phyloP scores from a whole-genome alignment of 2,113 vertebrate genomes.

The Psilopsiagon aymara region DNA sequence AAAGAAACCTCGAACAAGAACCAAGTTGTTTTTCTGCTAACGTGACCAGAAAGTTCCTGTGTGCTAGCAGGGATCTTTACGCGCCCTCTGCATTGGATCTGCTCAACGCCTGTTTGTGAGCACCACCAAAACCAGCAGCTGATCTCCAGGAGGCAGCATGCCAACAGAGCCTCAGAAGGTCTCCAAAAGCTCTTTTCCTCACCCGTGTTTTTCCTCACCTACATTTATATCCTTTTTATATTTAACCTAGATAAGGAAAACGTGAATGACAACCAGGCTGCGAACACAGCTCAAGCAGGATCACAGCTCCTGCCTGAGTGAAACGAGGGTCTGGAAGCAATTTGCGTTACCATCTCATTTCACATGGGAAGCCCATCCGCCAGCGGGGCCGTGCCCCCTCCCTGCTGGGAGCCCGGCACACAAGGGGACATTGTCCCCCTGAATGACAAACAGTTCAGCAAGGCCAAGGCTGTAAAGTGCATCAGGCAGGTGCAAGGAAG shows the following conservation, averaged over 20 bases:
- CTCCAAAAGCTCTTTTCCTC: background rate
- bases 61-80: background rate
- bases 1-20: background rate
- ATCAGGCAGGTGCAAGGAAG: slow-evolving; percentile 62
- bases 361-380: slow-evolving; percentile 21
- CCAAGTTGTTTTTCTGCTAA: background rate
- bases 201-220: background rate
- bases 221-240: background rate
- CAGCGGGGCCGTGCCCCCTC: background rate
- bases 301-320: background rate
- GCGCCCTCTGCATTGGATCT: background rate
- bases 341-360: slow-evolving; percentile 27
- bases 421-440: slow-evolving; percentile 53
- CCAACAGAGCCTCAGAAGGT: fast-evolving
- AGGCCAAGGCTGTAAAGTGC: slow-evolving; percentile 12
- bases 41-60: background rate
- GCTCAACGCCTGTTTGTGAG: background rate
- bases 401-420: background rate
- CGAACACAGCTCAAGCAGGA: background rate
- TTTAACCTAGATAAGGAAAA: slow-evolving; percentile 33
- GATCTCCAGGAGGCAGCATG: fast-evolving
- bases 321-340: background rate
- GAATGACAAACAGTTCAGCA: slow-evolving; percentile 23
- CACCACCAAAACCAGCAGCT: background rate
- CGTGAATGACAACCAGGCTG: background rate